phyloP scores from a whole-genome alignment of 1,140 invertebrate genomes.

The Trichonephila inaurata region DNA sequence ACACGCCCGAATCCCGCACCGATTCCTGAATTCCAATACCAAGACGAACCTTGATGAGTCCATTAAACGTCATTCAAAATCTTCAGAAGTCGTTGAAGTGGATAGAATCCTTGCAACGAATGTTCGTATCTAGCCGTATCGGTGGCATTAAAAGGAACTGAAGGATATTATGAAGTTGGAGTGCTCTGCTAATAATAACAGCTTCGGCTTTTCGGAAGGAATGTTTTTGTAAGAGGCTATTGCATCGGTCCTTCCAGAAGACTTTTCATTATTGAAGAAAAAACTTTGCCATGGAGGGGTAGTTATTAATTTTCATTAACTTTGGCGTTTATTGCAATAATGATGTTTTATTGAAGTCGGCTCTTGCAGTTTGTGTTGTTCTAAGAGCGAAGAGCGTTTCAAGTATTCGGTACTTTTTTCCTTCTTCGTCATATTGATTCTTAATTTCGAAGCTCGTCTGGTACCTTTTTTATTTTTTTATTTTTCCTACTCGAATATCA shows the following conservation, averaged over 20 bases:
- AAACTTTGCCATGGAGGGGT: constrained; percentile 4
- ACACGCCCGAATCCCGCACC: constrained; percentile 22
- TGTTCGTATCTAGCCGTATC: constrained; percentile 34
- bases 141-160: constrained; percentile 48
- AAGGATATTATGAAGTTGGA: constrained; percentile 53
- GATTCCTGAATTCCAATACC: constrained; percentile 38
- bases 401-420: not conserved
- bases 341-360: constrained; percentile 45
- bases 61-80: constrained; percentile 67
- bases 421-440: not conserved
- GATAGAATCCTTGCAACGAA: constrained; percentile 36
- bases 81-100: constrained; percentile 62
- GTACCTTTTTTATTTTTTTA: not conserved
- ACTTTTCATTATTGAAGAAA: constrained; percentile 25
- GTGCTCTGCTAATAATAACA: constrained; percentile 62
- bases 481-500: not conserved
- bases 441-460: not conserved
- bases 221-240: constrained; percentile 54
- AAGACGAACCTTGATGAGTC: constrained; percentile 40
- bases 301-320: constrained; percentile 67
- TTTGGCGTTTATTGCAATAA: constrained; percentile 63
- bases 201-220: constrained; percentile 40
- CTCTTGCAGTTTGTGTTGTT: not conserved
- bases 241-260: constrained; percentile 3
- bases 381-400: constrained; percentile 1